Evolutionary conservation across 2,113 vertebrate species (phyloP).

Genomic region (Tor tambroides): DNA sequence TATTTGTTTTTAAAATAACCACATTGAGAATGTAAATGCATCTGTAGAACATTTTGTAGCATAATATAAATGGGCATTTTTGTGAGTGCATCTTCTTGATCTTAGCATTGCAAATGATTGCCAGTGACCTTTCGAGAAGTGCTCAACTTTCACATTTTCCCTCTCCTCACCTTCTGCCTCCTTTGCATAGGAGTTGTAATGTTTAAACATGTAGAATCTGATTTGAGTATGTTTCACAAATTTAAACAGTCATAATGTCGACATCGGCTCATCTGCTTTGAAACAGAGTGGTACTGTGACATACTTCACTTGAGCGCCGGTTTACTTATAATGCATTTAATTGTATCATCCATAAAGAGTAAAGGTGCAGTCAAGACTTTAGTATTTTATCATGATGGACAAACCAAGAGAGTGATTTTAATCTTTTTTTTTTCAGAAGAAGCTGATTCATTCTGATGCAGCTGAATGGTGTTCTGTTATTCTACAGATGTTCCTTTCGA

Average conservation of each 20-base stretch:
- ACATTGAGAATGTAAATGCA: too few relatives aligned
- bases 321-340: neutral
- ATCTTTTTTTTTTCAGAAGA: neutral
- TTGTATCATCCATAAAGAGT: neutral
- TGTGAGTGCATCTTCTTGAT: neutral
- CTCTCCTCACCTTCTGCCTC: too few relatives aligned
- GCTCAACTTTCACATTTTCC: neutral
- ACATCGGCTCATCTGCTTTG: neutral
- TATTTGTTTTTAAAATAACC: too few relatives aligned
- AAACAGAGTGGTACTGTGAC: neutral
- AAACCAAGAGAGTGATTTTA: neutral
- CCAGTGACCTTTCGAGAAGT: neutral
- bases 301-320: neutral
- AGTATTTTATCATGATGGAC: neutral
- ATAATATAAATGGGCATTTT: neutral
- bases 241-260: neutral
- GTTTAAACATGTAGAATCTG: neutral
- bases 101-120: neutral
- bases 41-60: neutral
- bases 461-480: conserved; percentile 27
- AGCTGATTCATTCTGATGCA: conserved; percentile 38
- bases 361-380: too few relatives aligned
- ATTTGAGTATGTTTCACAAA: neutral
- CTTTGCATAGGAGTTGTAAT: neutral
- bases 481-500: conserved; percentile 62